Percentiles rank a stretch among this genome's conserved stretches.
Evolutionary conservation across 2,888 invertebrate species (phyloP).

Genomic region (Ctenicera cuprea): DNA sequence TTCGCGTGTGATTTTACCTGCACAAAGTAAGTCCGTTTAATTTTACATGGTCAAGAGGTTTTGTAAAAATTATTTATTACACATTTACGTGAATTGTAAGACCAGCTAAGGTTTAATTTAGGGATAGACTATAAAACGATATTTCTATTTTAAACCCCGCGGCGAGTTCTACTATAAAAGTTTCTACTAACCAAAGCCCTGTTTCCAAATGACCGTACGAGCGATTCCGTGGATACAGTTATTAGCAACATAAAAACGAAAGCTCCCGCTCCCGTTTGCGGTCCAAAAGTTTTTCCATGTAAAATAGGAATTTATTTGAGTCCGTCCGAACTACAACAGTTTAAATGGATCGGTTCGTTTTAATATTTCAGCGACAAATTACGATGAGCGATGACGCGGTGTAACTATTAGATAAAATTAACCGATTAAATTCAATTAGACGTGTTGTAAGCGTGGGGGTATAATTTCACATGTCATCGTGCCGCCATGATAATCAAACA

Average conservation of each 20-base stretch:
- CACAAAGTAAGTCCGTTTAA: slow-evolving; percentile 2
- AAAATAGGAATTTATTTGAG: background rate
- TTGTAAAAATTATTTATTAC: slow-evolving; percentile 2
- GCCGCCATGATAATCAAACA: background rate
- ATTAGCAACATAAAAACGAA: slow-evolving; percentile 16
- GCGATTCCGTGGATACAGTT: slow-evolving; percentile 8
- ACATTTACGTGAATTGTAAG: too few species aligned
- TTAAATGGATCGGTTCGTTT: too few species aligned
- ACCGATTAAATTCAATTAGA: background rate
- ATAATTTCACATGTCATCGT: background rate
- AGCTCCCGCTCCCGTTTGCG: background rate
- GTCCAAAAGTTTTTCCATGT: background rate
- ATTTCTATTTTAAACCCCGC: too few species aligned
- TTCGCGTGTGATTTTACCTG: slow-evolving; percentile 37
- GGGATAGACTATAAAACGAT: too few species aligned
- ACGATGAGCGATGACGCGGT: slow-evolving; percentile 3
- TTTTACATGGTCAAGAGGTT: slow-evolving; percentile 13
- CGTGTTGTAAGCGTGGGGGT: background rate
- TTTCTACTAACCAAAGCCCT: slow-evolving; percentile 1
- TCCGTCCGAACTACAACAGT: background rate
- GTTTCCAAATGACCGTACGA: background rate
- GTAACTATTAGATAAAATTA: background rate
- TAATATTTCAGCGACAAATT: background rate
- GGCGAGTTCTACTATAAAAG: background rate
- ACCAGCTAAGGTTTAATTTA: too few species aligned